Evolutionary conservation across 1,140 invertebrate species (phyloP), one percentile per base, ranked within the genome.

Genomic region (Vollenhovia emeryi): DNA sequence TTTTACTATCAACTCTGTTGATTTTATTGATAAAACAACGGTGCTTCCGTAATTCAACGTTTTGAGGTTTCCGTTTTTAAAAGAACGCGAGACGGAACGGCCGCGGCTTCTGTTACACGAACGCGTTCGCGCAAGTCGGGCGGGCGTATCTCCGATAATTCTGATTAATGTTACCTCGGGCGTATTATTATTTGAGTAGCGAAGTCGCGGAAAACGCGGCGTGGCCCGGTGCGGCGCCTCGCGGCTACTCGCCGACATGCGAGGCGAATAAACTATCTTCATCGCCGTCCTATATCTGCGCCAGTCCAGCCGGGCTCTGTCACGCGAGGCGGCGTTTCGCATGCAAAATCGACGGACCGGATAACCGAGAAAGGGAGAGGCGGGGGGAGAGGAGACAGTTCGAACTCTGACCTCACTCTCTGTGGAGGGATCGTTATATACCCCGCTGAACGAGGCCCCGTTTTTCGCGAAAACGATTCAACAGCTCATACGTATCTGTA

Each of bases 271-370:
- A 85, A 88, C 40, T 87, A 87, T 59, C 87, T 84, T 71, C 55
- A 86, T 88, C 82, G 52, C 75, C 73, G 82, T 62, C 74, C 87
- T 89, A 88, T 85, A 89, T 89, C 82, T 48, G 82, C 33, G 48
- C 50, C 48, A 73, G 59, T 76, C 62, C 84, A 69, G 50, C 18
- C 57, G 78, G 33, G 27, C 21, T 52, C 71, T 85, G 73, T 85
- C 87, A 78, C 80, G 86, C 62, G 57, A 88, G 21, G 82, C 69
- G 48, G 40, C 59, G 82, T 85, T 74, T 87, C 64, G 80, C 82
- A 79, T 87, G 87, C 60, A 75, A 85, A 85, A 80, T 62, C 68
- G 60, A 60, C 86, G 75, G 60, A 75, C 83, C 75, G 71, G 59
- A 88, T 88, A 88, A 80, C 82, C 74, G 82, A 79, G 73, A 59